Evolutionary conservation across 2,113 vertebrate species (phyloP), one percentile per base, ranked within the genome.

Genomic region (Paramormyrops kingsleyae): DNA sequence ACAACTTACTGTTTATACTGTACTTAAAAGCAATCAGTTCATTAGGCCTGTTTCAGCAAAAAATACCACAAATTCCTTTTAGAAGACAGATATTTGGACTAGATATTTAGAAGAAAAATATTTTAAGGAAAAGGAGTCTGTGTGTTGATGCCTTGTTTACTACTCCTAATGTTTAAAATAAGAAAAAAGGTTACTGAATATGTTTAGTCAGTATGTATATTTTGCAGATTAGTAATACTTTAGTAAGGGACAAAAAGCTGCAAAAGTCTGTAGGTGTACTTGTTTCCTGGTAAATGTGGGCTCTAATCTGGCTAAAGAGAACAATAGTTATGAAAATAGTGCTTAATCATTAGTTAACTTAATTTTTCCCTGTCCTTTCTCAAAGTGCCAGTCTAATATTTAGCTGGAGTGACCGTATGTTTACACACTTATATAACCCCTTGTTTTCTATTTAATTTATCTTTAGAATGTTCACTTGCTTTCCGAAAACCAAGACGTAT

Each of bases 401-500:
- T 74, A 35, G 31, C 31, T 62, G 24, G 2, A 27, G 27, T 35
- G 83, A 46, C 83, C 0, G 13, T 35, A 35, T 46, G 44, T 46
- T 88, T 44, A 66, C 87, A 66, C 24, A 12, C 27, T 88, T 12
- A 13, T 88, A 24, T 88, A 87, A 59, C 31, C 15, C 83, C 24
- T 62, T 46, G 74, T 83, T 83, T 52, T 24, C 47, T 31, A 17
- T 90, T 15, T 84, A 10, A 50, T 53, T 56, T n/a, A 5, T 87
- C 83, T 87, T 9, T 89, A 97, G 96, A 93, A 95, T 97, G 96
- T 95, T 97, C 84, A 90, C 92, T 2, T 80, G 91, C 0, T 94
- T 88, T 89, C 96, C 96, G 0, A 96, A 96, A 27, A 95, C 94
- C 83, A 97, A 96, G 94, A 96, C 95, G 0, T 96, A 97, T 90